Percentiles rank a stretch among this genome's conserved stretches.
Conservation (phyloP, 2,113 vertebrate genomes). For the Pholis gunnellus region DNA sequence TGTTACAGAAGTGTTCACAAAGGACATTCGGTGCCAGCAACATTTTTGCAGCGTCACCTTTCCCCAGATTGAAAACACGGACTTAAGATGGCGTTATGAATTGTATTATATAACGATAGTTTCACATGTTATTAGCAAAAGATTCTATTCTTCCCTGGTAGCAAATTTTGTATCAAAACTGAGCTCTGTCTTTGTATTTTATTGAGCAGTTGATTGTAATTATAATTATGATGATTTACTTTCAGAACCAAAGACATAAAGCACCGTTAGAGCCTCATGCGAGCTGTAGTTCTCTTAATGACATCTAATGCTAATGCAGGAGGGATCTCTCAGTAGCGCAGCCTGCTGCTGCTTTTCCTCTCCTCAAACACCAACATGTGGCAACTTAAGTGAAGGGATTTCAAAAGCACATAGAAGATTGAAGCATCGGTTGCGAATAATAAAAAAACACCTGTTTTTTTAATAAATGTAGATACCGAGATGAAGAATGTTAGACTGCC, state of each 20-base stretch:
- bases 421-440: not conserved
- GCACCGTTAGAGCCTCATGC: constrained; percentile 54
- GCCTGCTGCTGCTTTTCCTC: constrained; percentile 24
- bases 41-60: constrained; percentile 9
- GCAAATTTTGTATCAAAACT: constrained; percentile 56
- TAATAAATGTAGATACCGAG: constrained; percentile 10
- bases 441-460: not conserved
- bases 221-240: constrained; percentile 44
- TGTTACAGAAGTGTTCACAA: constrained; percentile 30
- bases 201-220: constrained; percentile 62
- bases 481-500: constrained; percentile 8
- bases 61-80: not conserved
- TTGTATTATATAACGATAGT: constrained; percentile 57
- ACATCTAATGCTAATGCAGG: constrained; percentile 15
- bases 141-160: constrained; percentile 25
- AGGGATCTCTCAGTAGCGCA: not conserved
- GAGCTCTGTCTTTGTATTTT: constrained; percentile 58
- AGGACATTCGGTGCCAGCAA: not conserved
- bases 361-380: not conserved
- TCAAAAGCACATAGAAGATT: constrained; percentile 8
- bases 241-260: constrained; percentile 79
- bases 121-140: constrained; percentile 25
- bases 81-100: constrained; percentile 16
- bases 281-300: constrained; percentile 43
- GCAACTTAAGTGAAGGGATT: constrained; percentile 6